These are phyloP conservation scores for Chionis minor DNA, from an alignment of 2,113 vertebrate species.

Conservation along the genomic window DNA sequence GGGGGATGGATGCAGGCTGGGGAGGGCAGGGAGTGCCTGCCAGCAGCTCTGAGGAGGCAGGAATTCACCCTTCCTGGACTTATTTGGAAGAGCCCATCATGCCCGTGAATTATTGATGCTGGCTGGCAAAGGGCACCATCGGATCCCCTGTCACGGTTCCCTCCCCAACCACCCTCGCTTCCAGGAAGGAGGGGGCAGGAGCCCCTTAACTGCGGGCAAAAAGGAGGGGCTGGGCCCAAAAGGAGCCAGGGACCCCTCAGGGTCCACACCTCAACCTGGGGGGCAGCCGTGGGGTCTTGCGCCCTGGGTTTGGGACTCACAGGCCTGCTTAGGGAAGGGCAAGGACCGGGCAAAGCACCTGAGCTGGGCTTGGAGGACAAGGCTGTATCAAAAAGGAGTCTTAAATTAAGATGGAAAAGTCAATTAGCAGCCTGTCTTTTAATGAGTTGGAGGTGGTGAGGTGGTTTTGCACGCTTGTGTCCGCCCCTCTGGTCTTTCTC, in stretches of 20 bases:
- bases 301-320: too few species aligned
- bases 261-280: background rate
- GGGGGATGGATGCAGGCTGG: too few species aligned
- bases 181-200: background rate
- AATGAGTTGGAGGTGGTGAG: background rate
- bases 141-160: background rate
- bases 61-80: background rate
- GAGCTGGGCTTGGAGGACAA: background rate
- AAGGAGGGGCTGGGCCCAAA: background rate
- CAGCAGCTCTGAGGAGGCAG: background rate
- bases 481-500: background rate
- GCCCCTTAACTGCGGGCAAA: background rate
- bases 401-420: background rate
- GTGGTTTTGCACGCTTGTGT: fast-evolving
- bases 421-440: background rate
- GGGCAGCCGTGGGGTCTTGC: fast-evolving
- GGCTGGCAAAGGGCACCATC: background rate
- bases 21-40: too few species aligned
- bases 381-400: background rate
- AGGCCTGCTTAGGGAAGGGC: background rate
- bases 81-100: background rate
- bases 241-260: background rate
- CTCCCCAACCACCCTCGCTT: background rate
- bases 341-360: background rate
- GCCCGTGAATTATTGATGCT: background rate